Percentiles rank a stretch among this genome's conserved stretches.
phyloP scores from a whole-genome alignment of 2,113 vertebrate species.

The Pachypanchax playfairii region DNA sequence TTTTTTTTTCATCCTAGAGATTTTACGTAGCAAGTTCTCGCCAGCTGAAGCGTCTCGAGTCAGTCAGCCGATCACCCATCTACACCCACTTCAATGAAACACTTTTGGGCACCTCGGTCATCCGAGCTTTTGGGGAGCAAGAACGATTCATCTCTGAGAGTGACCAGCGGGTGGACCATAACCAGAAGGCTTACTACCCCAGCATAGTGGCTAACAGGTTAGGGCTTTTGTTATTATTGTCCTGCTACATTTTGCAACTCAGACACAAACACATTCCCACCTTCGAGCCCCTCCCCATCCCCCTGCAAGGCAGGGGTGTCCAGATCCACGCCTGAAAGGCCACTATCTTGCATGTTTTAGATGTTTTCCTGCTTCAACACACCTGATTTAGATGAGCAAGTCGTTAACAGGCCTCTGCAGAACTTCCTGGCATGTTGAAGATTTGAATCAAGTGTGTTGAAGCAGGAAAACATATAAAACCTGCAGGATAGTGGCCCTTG shows the following conservation, averaged over 20 bases:
- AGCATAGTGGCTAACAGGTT: constrained; percentile 97
- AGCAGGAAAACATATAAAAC: too few species aligned
- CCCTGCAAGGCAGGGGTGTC: too few species aligned
- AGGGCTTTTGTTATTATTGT: not conserved
- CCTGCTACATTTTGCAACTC: not conserved
- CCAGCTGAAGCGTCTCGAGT: constrained; percentile 94
- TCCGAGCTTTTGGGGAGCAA: constrained; percentile 92
- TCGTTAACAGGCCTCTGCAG: too few species aligned
- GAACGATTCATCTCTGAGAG: constrained; percentile 88
- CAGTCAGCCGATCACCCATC: constrained; percentile 92
- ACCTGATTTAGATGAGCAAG: too few species aligned
- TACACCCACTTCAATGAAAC: constrained; percentile 97
- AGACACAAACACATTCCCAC: too few species aligned
- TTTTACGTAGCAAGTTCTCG: constrained; percentile 95
- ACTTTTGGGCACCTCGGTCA: constrained; percentile 90
- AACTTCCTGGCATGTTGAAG: too few species aligned
- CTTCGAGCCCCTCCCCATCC: too few species aligned
- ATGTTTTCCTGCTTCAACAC: too few species aligned
- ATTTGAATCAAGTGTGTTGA: too few species aligned
- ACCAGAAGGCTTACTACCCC: constrained; percentile 95
- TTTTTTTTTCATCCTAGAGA: constrained; percentile 76
- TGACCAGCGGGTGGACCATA: constrained; percentile 89
- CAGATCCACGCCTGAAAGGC: too few species aligned
- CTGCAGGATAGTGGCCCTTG: too few species aligned
- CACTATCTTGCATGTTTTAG: too few species aligned